phyloP scores from a whole-genome alignment of 2,888 invertebrate genomes.

The Rhimphoctona megacephalus region DNA sequence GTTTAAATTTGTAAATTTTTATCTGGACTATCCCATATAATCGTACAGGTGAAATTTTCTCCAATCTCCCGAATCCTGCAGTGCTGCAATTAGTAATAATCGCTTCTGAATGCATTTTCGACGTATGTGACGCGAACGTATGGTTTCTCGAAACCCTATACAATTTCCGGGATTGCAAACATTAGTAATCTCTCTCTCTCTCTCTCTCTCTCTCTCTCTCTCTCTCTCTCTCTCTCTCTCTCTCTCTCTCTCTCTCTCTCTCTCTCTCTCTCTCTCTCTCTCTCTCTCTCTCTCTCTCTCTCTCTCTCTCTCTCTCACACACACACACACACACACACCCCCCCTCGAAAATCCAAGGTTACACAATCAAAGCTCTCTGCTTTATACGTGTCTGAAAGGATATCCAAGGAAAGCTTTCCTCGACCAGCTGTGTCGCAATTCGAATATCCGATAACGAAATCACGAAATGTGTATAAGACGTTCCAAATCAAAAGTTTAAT shows the following conservation, averaged over 20 bases:
- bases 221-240: background rate
- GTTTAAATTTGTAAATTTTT: background rate
- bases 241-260: background rate
- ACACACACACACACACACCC: too few relatives aligned
- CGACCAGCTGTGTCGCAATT: constrained; percentile 36
- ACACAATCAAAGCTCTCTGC: constrained; percentile 1
- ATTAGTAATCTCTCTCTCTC: constrained; percentile 27
- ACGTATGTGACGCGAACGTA: background rate
- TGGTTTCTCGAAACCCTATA: constrained; percentile 2
- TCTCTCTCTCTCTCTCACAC: too few relatives aligned
- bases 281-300: background rate
- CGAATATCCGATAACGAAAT: constrained; percentile 33
- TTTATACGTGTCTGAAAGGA: constrained; percentile 7
- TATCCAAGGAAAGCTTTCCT: background rate
- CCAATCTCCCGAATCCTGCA: background rate
- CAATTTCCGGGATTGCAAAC: constrained; percentile 10
- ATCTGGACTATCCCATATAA: background rate
- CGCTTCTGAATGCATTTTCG: constrained; percentile 38
- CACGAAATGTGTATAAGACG: background rate
- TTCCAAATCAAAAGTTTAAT: background rate
- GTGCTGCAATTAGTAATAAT: constrained; percentile 53
- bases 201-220: background rate
- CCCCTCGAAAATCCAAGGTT: background rate
- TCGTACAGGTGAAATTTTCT: constrained; percentile 1
- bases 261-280: background rate